phyloP scores from a whole-genome alignment of 2,113 vertebrate genomes.

The Poicephalus gulielmi region DNA sequence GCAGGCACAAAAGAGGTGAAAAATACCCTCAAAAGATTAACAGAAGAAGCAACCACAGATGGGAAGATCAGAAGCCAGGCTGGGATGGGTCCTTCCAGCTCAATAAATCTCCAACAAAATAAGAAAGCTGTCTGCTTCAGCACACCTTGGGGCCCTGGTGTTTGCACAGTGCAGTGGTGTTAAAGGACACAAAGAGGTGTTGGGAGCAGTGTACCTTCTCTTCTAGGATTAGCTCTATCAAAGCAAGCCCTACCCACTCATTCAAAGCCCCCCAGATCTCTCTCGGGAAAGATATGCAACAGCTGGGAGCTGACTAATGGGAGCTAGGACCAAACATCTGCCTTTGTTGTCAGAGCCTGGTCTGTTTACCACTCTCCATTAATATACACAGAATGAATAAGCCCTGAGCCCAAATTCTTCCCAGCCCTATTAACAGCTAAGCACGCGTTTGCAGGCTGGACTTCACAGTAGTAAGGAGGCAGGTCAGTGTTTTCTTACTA shows the following conservation, averaged over 20 bases:
- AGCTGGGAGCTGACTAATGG: neutral
- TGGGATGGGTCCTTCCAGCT: neutral
- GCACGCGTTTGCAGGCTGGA: neutral
- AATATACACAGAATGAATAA: neutral
- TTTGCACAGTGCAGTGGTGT: neutral
- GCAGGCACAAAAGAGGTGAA: neutral
- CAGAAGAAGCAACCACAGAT: neutral
- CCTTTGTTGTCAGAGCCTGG: neutral
- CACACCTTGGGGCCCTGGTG: neutral
- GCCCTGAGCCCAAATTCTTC: rapidly evolving
- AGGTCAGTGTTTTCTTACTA: neutral
- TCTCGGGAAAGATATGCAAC: neutral
- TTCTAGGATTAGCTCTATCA: neutral
- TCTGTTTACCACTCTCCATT: neutral
- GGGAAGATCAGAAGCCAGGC: neutral
- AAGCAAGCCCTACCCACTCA: neutral
- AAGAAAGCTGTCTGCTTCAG: neutral
- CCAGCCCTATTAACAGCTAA: rapidly evolving
- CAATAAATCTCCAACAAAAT: neutral
- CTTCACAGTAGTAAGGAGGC: neutral
- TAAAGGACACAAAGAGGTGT: neutral
- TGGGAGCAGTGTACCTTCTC: rapidly evolving
- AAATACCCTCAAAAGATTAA: neutral
- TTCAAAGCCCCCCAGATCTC: neutral
- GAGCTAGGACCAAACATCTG: neutral